Base-by-base conservation (phyloP, 1,140 invertebrate genomes). In the Hylaeus volcanicus region DNA sequence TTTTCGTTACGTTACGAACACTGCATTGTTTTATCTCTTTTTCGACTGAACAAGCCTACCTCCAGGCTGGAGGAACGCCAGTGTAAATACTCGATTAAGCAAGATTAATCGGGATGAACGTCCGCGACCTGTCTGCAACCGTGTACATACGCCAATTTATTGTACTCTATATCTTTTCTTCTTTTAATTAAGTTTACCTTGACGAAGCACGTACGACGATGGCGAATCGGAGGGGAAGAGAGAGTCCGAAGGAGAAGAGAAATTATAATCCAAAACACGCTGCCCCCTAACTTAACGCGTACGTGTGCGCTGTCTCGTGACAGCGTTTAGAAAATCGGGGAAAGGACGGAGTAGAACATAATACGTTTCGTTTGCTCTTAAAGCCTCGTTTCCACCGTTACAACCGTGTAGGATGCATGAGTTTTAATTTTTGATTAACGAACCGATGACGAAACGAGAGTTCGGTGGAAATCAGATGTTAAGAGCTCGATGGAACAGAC, bases 101-200 rank as follows among this genome's bases (percentile, higher is more conserved):
- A 64, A 48, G 8, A 63, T 14, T 15, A 8, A 65, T 5, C 63
- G 63, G 14, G 14, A 45, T 5, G 14, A 65, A 39, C 12, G 41
- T 51, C 14, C 6, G n/a, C 64, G 12, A 48, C 43, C 51, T 37
- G 56, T 53, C 39, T 8, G 56, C 66, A 51, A 15, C 65, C 51
- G 48, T 74, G 61, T 66, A 74, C 37, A 79, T 74, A 79, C 26
- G 45, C 39, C 70, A 65, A n/a, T 37, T 39, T 71, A 69, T 6
- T n/a, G 26, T 56, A 56, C 60, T 43, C 41, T 55, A 43, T 39
- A 12, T 5, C 11, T 65, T 39, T 9, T 8, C 41, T 14, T n/a
- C 12, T 61, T 41, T 61, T 5, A 41, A 15, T 80, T 80, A 3
- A 3, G 5, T 74, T 74, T 60, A 15, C 14, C 41, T 63, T 51